A percentile compares a stretch with the other conserved stretches of the same genome.
These are phyloP conservation scores for Pachycephus smyrnensis DNA, from an alignment of 2,888 invertebrate genomes.

Conservation along the genomic window DNA sequence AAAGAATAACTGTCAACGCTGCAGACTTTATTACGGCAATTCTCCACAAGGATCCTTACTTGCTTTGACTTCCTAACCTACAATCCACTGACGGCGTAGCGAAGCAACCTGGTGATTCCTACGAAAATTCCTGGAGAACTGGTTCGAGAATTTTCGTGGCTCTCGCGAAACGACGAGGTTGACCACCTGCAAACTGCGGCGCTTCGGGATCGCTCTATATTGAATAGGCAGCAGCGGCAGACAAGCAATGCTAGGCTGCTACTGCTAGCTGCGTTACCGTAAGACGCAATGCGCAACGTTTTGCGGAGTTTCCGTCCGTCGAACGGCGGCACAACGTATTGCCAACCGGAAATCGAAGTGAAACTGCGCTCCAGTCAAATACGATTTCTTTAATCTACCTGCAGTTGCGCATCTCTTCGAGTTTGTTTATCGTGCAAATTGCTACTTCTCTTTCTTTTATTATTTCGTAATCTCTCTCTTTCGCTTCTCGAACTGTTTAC, in stretches of 20 bases:
- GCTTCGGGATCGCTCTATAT: slow-evolving; percentile 6
- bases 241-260: background rate
- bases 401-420: background rate
- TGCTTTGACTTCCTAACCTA: background rate
- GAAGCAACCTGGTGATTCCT: background rate
- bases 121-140: background rate
- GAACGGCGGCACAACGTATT: background rate
- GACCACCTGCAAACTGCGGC: slow-evolving; percentile 52
- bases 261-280: slow-evolving; percentile 26
- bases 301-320: slow-evolving; percentile 47
- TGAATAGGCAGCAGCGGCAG: slow-evolving; percentile 1
- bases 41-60: background rate
- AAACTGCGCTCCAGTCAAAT: background rate
- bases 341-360: background rate
- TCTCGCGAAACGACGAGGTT: slow-evolving; percentile 27
- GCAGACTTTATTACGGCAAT: background rate
- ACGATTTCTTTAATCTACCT: background rate
- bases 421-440: background rate
- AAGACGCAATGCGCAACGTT: slow-evolving; percentile 64
- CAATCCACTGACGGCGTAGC: background rate
- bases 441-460: background rate
- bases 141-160: background rate
- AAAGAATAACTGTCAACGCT: background rate
- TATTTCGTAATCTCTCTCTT: background rate
- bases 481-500: background rate